Evolutionary conservation across 1,140 invertebrate genomes (phyloP), one percentile per base, ranked within the genome.

Genomic region (Nasonia longicornis): DNA sequence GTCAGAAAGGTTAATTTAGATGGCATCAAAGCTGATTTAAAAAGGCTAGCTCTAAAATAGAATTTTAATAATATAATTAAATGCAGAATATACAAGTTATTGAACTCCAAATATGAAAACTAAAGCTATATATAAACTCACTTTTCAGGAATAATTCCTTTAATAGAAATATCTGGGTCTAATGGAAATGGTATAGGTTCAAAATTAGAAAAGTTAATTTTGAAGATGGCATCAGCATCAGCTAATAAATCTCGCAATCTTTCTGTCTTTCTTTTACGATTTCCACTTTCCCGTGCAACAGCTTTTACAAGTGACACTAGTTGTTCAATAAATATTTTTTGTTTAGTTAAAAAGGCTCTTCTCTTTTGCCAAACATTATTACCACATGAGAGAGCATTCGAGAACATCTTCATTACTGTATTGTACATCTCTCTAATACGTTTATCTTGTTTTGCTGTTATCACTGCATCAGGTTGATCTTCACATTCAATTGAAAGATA

Each of bases 11-110:
- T 97, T 29, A 99, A 92, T 88, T 96, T 96, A 58, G 97, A 97
- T n/a, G 98, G 98, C 97, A 99, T 99, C 66, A 99, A 91, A 4
- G 97, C 97, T 45, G 97, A 99, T 90, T 99, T 99, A 89, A 99
- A 99, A 0, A 99, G 91, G 72, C 94, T 96, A 0, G 98, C 97
- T 87, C 93, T 94, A 79, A 72, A 87, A 84, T 84, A 83, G 63
- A 42, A 45, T 12, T 35, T 48, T 4, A 20, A 31, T 74, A 1
- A 42, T 8, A 42, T 42, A 42, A 42, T 42, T 42, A 42, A 42
- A 42, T 42, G 38, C 3, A 35, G 31, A 35, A 42, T 42, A 42
- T 42, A 35, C 31, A 42, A 42, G 38, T 42, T 42, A 42, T 8
- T 42, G 8, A 42, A 42, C 38, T 42, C 6, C 7, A 42, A 42